Evolutionary conservation across 1,140 invertebrate genomes (phyloP), one percentile per base, ranked within the genome.

Genomic region (Lepidurus arcticus): DNA sequence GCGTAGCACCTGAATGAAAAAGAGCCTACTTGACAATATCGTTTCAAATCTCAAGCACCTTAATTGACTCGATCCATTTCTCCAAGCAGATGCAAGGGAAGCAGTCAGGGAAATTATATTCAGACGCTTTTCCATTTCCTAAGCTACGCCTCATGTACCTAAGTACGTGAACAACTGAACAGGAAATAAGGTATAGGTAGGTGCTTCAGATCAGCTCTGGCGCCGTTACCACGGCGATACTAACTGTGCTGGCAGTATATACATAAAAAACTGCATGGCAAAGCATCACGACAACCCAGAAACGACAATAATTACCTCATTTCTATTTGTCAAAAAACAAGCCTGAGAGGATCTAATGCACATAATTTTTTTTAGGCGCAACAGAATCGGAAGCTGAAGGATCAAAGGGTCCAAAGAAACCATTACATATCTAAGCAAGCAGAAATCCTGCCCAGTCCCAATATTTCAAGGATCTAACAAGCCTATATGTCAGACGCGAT

Each of bases 351-450:
- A 34, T 34, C 53, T 16, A 65, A 65, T 13, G 53, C 13, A n/a
- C 21, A 47, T 5, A 47, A 21, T 65, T 65, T 34, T 34, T 26
- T 34, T 34, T 34, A 34, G 34, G 34, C 34, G 34, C 9, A 65
- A 21, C 53, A 16, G 8, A 65, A 21, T n/a, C 21, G 9, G 53
- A 65, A 65, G 21, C 53, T 65, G 53, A 65, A n/a, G 53, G 6
- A 16, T 21, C 53, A 9, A 65, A 65, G 13, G 21, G 16, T 16
- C 21, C 13, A 13, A 13, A 7, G 53, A 65, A 13, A 65, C 21
- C 53, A 65, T 65, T 16, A 65, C 8, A 65, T 65, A 65, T 65
- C n/a, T 65, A 65, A 65, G 53, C 53, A 65, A 21, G 53, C 53
- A 65, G 16, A 65, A 13, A 65, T 65, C 53, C 53, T 13, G 34